A percentile compares a stretch with the other conserved stretches of the same genome.
Conservation (phyloP, 2,888 invertebrate species). For the Drosophila mettleri region DNA sequence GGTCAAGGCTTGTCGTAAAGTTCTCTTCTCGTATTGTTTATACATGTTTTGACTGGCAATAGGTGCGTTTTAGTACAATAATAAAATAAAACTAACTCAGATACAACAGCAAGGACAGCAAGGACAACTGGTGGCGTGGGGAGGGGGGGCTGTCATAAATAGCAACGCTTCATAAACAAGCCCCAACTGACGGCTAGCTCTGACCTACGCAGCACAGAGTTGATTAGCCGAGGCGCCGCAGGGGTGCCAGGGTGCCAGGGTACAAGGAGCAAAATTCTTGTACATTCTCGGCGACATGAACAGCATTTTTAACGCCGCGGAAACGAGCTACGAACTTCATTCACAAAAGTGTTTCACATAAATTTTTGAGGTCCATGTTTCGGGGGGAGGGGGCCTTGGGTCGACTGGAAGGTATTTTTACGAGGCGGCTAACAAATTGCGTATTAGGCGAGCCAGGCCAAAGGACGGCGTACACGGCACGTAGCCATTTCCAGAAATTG, state of each 20-base stretch:
- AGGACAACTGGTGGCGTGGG: slow-evolving; percentile 2
- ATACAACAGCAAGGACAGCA: slow-evolving; percentile 4
- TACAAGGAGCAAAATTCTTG: slow-evolving; percentile 19
- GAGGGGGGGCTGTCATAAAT: slow-evolving; percentile 24
- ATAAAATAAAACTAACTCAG: slow-evolving; percentile 37
- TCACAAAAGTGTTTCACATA: slow-evolving; percentile 62
- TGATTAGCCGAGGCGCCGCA: slow-evolving; percentile 38
- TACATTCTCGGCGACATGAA: slow-evolving; percentile 14
- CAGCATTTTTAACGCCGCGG: slow-evolving; percentile 24
- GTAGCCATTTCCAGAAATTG: slow-evolving; percentile 9
- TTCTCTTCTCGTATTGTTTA: not conserved
- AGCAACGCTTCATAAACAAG: slow-evolving; percentile 38
- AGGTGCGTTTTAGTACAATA: slow-evolving; percentile 39
- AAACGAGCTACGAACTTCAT: slow-evolving; percentile 56
- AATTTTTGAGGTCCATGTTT: slow-evolving; percentile 5
- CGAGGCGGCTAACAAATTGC: slow-evolving; percentile 52
- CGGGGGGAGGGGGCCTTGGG: not conserved
- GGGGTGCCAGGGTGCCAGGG: too few species aligned
- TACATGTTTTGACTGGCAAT: slow-evolving; percentile 17
- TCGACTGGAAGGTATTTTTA: slow-evolving; percentile 54
- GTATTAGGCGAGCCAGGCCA: slow-evolving; percentile 10
- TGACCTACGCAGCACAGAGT: slow-evolving; percentile 39
- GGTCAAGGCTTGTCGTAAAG: slow-evolving; percentile 12
- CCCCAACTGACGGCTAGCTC: slow-evolving; percentile 25
- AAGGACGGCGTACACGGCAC: slow-evolving; percentile 11